These are phyloP conservation scores for Heliconius aoede DNA, from an alignment of 2,888 invertebrate genomes.

Conservation along the genomic window DNA sequence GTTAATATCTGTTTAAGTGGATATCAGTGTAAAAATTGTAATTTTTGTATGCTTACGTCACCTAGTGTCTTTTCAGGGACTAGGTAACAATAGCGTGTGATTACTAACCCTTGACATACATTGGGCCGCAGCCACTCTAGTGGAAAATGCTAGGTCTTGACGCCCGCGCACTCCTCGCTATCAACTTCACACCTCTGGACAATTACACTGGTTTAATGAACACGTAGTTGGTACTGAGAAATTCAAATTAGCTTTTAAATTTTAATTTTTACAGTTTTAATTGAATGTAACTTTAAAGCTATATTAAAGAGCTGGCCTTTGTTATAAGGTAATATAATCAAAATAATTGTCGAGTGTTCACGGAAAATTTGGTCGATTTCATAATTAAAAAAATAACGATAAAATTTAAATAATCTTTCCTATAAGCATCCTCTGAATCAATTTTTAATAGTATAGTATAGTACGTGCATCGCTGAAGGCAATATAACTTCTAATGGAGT, in stretches of 20 bases:
- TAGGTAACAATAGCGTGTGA: constrained; percentile 74
- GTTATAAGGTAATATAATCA: neutral
- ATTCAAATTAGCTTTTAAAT: neutral
- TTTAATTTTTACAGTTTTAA: neutral
- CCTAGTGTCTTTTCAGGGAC: constrained; percentile 60
- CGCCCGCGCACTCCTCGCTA: constrained; percentile 59
- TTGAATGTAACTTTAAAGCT: neutral
- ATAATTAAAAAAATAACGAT: constrained; percentile 8
- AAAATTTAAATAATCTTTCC: constrained; percentile 37
- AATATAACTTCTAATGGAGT: neutral
- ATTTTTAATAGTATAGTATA: constrained; percentile 11
- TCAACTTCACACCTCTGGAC: constrained; percentile 54
- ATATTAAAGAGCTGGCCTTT: neutral
- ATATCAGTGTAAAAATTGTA: neutral
- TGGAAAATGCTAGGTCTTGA: constrained; percentile 78
- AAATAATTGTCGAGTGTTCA: neutral
- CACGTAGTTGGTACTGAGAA: constrained; percentile 20
- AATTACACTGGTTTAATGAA: constrained; percentile 51
- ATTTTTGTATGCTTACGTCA: constrained; percentile 35
- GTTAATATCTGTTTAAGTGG: too few relatives aligned
- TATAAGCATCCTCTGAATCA: constrained; percentile 34
- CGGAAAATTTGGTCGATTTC: constrained; percentile 10
- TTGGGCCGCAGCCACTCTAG: constrained; percentile 74
- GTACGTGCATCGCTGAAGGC: neutral
- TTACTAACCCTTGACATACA: constrained; percentile 82